A percentile compares a stretch with the other conserved stretches of the same genome.
Conservation (phyloP, 1,140 invertebrate genomes). For the Monochamus saltuarius region DNA sequence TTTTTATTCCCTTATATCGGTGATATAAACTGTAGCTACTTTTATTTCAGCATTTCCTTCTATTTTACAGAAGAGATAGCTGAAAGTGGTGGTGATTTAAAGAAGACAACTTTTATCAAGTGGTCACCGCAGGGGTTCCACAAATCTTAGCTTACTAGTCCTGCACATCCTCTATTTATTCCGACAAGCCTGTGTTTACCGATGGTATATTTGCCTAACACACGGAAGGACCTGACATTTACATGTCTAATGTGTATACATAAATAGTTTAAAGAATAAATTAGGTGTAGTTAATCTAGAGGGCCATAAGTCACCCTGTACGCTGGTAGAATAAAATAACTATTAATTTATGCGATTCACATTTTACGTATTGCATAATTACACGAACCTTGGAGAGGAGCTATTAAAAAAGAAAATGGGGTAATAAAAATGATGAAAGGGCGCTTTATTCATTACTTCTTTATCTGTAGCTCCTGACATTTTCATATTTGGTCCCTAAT, state of each 20-base stretch:
- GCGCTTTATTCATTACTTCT: conserved; percentile 28
- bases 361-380: conserved; percentile 34
- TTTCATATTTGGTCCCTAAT: no score
- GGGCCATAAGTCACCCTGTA: conserved; percentile 26
- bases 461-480: conserved; percentile 10
- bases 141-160: conserved; percentile 16
- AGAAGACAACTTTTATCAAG: conserved; percentile 7
- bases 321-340: conserved; percentile 29
- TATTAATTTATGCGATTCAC: conserved; percentile 34
- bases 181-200: conserved; percentile 14
- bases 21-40: no score
- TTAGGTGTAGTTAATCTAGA: conserved; percentile 24
- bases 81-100: no score
- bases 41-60: no score
- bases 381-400: conserved; percentile 29
- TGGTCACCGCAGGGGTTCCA: not conserved
- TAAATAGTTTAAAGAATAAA: conserved; percentile 20
- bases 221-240: conserved; percentile 22
- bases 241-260: conserved; percentile 16
- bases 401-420: conserved; percentile 28
- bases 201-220: conserved; percentile 23
- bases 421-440: conserved; percentile 35
- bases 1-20: no score
- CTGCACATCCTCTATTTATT: conserved; percentile 19
- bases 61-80: no score